phyloP scores from a whole-genome alignment of 2,113 vertebrate species.

The Pteruthius melanotis region DNA sequence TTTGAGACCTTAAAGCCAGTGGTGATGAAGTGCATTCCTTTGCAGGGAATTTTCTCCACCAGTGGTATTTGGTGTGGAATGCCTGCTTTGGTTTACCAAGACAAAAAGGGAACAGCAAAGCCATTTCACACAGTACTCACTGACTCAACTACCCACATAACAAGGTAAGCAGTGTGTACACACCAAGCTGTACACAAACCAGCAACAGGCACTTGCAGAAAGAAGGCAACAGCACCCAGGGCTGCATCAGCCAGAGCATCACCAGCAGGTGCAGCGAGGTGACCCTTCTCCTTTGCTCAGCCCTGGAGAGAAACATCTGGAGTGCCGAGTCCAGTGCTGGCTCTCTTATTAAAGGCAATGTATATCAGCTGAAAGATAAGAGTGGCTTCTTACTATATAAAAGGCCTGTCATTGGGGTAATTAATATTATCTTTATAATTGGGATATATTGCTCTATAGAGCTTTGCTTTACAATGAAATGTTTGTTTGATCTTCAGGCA shows the following conservation, averaged over 20 bases:
- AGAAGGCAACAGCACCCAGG: not conserved
- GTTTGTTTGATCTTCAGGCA: not conserved
- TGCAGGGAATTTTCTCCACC: not conserved
- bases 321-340: not conserved
- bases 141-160: not conserved
- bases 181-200: not conserved
- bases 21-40: not conserved
- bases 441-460: not conserved
- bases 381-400: not conserved
- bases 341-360: not conserved
- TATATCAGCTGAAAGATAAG: not conserved
- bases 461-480: not conserved
- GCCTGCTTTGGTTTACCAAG: not conserved
- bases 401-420: not conserved
- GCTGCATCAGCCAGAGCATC: not conserved
- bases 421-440: not conserved
- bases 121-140: not conserved
- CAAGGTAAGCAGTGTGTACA: not conserved
- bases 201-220: not conserved
- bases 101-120: not conserved
- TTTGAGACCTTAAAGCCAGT: not conserved
- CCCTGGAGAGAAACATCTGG: not conserved
- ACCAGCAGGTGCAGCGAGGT: not conserved
- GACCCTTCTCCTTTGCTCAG: not conserved
- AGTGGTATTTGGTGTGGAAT: not conserved